Conservation (phyloP, 2,888 invertebrate species). For the Drosophila planitibia region DNA sequence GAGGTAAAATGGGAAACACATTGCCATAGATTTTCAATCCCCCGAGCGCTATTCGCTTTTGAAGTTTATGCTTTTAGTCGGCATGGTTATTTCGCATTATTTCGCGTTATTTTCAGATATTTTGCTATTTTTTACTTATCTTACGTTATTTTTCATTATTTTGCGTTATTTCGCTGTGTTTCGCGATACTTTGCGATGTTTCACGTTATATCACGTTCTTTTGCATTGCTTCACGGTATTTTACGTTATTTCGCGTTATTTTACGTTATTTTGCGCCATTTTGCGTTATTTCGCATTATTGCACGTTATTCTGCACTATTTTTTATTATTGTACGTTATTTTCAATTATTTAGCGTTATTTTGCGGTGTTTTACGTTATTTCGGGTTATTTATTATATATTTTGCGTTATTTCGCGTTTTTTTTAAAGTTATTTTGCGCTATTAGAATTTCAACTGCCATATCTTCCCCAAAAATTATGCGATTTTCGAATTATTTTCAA, state of each 20-base stretch:
- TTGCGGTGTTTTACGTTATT: too few relatives aligned
- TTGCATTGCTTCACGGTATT: neutral
- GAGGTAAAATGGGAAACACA: conserved; percentile 67
- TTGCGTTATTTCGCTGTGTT: neutral
- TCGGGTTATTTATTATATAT: too few relatives aligned
- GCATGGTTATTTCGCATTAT: neutral
- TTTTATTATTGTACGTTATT: too few relatives aligned
- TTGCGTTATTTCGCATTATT: too few relatives aligned
- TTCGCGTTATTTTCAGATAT: neutral
- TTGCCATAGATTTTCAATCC: conserved; percentile 63
- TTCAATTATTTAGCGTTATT: too few relatives aligned
- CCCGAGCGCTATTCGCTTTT: conserved; percentile 58
- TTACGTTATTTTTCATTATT: neutral
- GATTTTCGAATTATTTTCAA: neutral
- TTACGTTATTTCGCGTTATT: neutral
- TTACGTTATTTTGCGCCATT: neutral
- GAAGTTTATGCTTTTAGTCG: conserved; percentile 48
- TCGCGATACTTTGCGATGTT: neutral
- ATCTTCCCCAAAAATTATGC: neutral
- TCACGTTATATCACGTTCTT: neutral
- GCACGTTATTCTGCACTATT: too few relatives aligned
- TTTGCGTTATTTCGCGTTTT: neutral
- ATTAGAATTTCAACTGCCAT: neutral
- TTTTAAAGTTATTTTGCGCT: neutral
- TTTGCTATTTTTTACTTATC: too few relatives aligned